phyloP scores from a whole-genome alignment of 2,797 vertebrate species.

The Vireo griseus region DNA sequence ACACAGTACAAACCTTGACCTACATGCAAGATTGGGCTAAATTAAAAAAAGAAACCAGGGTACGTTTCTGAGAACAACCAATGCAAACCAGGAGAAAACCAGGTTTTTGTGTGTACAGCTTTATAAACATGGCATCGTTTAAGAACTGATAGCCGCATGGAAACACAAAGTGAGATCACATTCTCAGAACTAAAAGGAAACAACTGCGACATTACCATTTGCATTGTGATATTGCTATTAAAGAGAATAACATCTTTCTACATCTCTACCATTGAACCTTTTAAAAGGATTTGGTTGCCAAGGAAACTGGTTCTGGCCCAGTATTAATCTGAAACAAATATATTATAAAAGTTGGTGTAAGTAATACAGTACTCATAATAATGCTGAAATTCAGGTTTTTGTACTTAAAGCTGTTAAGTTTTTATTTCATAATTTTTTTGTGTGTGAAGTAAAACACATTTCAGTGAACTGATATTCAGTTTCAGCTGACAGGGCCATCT shows the following conservation, averaged over 20 bases:
- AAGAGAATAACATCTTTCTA: slow-evolving; percentile 68
- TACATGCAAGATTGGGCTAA: slow-evolving; percentile 40
- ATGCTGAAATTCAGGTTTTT: slow-evolving; percentile 31
- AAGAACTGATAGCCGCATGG: slow-evolving; percentile 49
- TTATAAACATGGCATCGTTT: slow-evolving; percentile 33
- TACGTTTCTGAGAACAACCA: slow-evolving; percentile 53
- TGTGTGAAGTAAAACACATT: slow-evolving; percentile 52
- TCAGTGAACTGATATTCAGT: slow-evolving; percentile 51
- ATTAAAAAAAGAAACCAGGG: neutral
- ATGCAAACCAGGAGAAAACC: slow-evolving; percentile 19
- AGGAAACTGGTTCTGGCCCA: slow-evolving; percentile 95
- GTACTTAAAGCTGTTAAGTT: slow-evolving; percentile 24
- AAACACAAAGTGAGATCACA: slow-evolving; percentile 62
- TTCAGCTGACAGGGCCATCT: slow-evolving; percentile 60
- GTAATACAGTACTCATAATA: slow-evolving; percentile 49
- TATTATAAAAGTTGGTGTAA: slow-evolving; percentile 79
- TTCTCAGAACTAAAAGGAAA: slow-evolving; percentile 46
- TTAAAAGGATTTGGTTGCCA: slow-evolving; percentile 90
- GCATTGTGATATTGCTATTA: slow-evolving; percentile 57
- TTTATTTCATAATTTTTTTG: slow-evolving; percentile 30
- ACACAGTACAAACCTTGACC: slow-evolving; percentile 57
- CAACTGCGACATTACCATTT: slow-evolving; percentile 60
- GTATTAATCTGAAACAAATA: slow-evolving; percentile 86
- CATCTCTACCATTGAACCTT: slow-evolving; percentile 70
- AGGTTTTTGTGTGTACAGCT: slow-evolving; percentile 41